Conservation (phyloP, 2,797 vertebrate species). For the Myotis findleyi region DNA sequence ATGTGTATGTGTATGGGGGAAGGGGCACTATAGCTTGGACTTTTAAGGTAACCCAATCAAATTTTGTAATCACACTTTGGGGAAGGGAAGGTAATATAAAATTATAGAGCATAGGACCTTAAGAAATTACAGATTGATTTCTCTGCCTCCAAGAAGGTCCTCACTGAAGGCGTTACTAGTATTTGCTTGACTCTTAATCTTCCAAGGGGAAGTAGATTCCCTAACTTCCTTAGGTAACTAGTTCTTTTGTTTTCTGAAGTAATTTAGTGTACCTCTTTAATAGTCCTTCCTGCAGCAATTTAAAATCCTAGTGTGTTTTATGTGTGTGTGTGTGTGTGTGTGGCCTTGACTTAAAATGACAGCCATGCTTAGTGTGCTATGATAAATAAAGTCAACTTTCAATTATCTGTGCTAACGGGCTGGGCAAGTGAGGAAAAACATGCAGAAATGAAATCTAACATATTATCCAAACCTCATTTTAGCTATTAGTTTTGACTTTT, state of each 20-base stretch:
- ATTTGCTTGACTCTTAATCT: constrained; percentile 2
- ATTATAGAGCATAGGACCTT: background rate
- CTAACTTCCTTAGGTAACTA: background rate
- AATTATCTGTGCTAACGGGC: background rate
- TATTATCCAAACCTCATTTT: background rate
- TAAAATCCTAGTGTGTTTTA: background rate
- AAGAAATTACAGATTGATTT: background rate
- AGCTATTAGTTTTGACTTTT: constrained; percentile 55
- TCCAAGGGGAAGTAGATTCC: background rate
- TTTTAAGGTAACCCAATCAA: background rate
- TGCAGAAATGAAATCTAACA: constrained; percentile 21
- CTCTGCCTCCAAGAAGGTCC: background rate
- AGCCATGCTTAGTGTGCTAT: background rate
- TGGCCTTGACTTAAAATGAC: constrained; percentile 46
- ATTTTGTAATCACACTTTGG: background rate
- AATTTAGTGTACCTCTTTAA: constrained; percentile 58
- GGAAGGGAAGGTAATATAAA: background rate
- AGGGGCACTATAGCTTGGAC: background rate
- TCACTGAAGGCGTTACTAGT: background rate
- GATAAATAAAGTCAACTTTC: constrained; percentile 54
- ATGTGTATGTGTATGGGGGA: background rate
- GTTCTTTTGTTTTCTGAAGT: background rate
- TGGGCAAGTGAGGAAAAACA: background rate
- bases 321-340: background rate
- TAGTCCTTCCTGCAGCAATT: background rate